Conservation (phyloP, 2,888 invertebrate genomes). For the Tenthredo mesomela region DNA sequence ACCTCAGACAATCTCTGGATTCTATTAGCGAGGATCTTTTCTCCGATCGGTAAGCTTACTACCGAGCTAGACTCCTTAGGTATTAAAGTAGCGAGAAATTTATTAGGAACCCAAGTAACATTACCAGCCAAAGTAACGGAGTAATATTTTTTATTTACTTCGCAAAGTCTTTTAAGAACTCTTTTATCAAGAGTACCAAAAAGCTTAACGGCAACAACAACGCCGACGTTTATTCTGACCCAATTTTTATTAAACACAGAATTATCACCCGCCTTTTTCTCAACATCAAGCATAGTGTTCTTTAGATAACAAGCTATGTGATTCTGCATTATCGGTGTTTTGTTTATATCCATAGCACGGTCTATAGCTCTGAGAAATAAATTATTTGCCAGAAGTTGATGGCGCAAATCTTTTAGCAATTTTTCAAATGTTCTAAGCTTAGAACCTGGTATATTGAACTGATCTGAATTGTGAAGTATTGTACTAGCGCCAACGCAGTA, state of each 20-base stretch:
- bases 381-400: slow-evolving; percentile 81
- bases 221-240: slow-evolving; percentile 84
- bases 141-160: slow-evolving; percentile 89
- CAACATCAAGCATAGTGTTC: slow-evolving; percentile 83
- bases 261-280: slow-evolving; percentile 80
- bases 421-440: slow-evolving; percentile 85
- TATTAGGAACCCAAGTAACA: slow-evolving; percentile 91
- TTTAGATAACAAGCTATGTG: slow-evolving; percentile 86
- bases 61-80: slow-evolving; percentile 77
- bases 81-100: slow-evolving; percentile 86
- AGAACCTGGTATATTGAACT: slow-evolving; percentile 82
- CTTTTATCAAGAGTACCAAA: slow-evolving; percentile 91
- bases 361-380: slow-evolving; percentile 78
- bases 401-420: slow-evolving; percentile 85
- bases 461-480: slow-evolving; percentile 83
- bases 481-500: slow-evolving; percentile 88
- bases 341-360: slow-evolving; percentile 78
- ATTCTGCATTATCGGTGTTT: slow-evolving; percentile 80
- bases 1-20: slow-evolving; percentile 66
- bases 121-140: slow-evolving; percentile 90
- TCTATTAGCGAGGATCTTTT: slow-evolving; percentile 67
- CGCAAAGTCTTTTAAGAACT: slow-evolving; percentile 85
- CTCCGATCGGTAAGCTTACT: slow-evolving; percentile 67
- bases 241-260: slow-evolving; percentile 80
- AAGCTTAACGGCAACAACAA: slow-evolving; percentile 84